A percentile compares a stretch with the other conserved stretches of the same genome.
Conservation (phyloP, 2,797 vertebrate species). For the Falco novaeseelandiae region DNA sequence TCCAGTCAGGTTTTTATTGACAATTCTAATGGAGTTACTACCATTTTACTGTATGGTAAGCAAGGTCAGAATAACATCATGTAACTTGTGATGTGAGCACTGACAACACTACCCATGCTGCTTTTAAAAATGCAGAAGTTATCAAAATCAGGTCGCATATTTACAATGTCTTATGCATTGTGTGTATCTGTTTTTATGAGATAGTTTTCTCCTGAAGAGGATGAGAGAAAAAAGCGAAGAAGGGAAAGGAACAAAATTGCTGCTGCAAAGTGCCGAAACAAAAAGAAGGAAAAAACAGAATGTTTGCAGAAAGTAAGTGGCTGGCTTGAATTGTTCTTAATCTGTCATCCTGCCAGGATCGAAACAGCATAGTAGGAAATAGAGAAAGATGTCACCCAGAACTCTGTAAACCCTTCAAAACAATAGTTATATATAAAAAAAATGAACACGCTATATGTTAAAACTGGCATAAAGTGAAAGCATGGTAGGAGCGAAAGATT, state of each 20-base stretch:
- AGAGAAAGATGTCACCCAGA: not conserved
- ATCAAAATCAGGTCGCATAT: not conserved
- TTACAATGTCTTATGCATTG: not conserved
- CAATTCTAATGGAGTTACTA: not conserved
- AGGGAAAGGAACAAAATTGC: slow-evolving; percentile 96
- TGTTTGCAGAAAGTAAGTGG: slow-evolving; percentile 88
- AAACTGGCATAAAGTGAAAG: not conserved
- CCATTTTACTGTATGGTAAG: not conserved
- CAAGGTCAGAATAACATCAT: not conserved
- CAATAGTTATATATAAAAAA: not conserved
- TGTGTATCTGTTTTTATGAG: slow-evolving; percentile 2
- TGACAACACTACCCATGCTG: not conserved
- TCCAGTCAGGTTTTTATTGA: not conserved
- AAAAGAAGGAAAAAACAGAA: slow-evolving; percentile 97
- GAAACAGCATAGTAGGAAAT: not conserved
- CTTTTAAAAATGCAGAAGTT: not conserved
- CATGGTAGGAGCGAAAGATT: not conserved
- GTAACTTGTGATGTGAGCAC: not conserved
- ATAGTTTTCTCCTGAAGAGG: slow-evolving; percentile 82
- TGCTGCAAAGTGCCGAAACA: slow-evolving; percentile 95
- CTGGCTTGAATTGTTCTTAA: not conserved
- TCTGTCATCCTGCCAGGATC: not conserved
- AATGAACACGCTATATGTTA: not conserved
- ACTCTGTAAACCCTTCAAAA: not conserved
- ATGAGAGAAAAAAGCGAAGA: slow-evolving; percentile 89